Evolutionary conservation across 2,888 invertebrate genomes (phyloP), one percentile per base, ranked within the genome.

Genomic region (Tetragonula carbonaria): DNA sequence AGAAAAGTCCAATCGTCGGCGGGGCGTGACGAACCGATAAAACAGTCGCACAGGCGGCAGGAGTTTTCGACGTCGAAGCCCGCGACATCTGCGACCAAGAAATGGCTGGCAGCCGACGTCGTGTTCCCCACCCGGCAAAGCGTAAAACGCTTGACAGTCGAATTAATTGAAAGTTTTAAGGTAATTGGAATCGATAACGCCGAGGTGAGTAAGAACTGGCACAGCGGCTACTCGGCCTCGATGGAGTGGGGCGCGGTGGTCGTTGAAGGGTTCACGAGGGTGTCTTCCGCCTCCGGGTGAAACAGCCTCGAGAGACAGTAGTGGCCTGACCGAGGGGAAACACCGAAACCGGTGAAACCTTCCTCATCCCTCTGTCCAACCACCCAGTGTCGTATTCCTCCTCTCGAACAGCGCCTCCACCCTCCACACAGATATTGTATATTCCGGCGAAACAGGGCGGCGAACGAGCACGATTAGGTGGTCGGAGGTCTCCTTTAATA

Each of bases 21-120:
- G 90, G 91, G 90, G 91, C 91, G 92, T 93, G 92, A 93, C 93
- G 91, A 91, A 83, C 91, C 90, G 93, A 93, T 93, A 93, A 93
- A 93, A 92, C 90, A 88, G 87, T 80, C 57, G 23, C 86, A 78
- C 77, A 28, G 74, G 59, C 80, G 80, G 57, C 78, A 80, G 74
- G 82, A 89, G 88, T 92, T 91, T 90, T 87, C 85, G 84, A 84
- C 86, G 75, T 51, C 84, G 67, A 67, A 45, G 57, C 67, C 77
- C 82, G 81, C 85, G 88, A 86, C 89, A 89, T 89, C 88, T 89
- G 88, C 84, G 84, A 85, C 78, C 85, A 80, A 89, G 88, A 86
- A 89, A 86, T 80, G 79, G 85, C 84, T 73, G 83, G 80, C 81
- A 66, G 76, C 81, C 86, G 84, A 62, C 70, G 80, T 80, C 85